A percentile compares a stretch with the other conserved stretches of the same genome.
Conservation (phyloP, 92 coral and sea anemone species). For the Plumapathes pennacea region DNA sequence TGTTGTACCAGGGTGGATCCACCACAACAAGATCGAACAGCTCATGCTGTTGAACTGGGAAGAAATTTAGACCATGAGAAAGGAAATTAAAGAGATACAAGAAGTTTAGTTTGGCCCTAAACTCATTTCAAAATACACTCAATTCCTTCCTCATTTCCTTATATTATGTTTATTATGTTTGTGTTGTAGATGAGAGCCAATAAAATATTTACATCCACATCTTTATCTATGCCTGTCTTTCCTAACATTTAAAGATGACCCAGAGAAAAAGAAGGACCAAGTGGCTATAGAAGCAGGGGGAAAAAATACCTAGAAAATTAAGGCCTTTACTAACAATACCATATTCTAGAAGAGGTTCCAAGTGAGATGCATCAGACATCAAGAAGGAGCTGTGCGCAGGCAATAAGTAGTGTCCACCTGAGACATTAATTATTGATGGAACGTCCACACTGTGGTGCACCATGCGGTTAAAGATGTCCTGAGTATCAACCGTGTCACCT, state of each 20-base stretch:
- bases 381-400: slow-evolving; percentile 67
- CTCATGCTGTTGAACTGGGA: slow-evolving; percentile 11
- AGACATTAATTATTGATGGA: slow-evolving; percentile 31
- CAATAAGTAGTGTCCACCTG: slow-evolving; percentile 56
- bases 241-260: too few species aligned
- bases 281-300: not conserved
- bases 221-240: not conserved
- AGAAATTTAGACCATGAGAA: not conserved
- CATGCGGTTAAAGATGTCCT: slow-evolving; percentile 43
- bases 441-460: slow-evolving; percentile 22
- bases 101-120: too few species aligned
- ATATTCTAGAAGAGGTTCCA: slow-evolving; percentile 54
- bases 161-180: too few species aligned
- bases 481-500: too few species aligned
- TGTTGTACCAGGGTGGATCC: slow-evolving; percentile 99
- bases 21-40: slow-evolving; percentile 71
- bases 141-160: too few species aligned
- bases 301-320: not conserved
- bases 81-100: too few species aligned
- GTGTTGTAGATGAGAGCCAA: too few species aligned
- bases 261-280: too few species aligned
- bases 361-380: slow-evolving; percentile 60
- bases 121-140: too few species aligned
- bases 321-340: slow-evolving; percentile 34
- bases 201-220: not conserved